Conservation (phyloP, 2,113 vertebrate genomes). For the Nibea albiflora region DNA sequence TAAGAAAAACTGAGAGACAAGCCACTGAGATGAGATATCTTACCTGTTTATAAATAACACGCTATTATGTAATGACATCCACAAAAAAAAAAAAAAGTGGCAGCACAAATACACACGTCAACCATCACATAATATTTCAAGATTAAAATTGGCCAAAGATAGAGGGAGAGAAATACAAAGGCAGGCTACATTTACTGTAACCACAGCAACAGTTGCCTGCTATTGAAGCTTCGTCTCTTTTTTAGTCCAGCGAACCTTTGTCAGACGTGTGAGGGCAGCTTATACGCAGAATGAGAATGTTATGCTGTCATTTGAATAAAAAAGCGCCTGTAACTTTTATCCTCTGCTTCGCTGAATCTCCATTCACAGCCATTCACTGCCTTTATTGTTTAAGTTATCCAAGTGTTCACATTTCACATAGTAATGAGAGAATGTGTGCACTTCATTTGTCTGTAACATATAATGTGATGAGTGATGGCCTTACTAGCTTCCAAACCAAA, state of each 20-base stretch:
- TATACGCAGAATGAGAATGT: not conserved
- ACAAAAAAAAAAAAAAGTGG: not conserved
- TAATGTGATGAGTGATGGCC: conserved; percentile 50
- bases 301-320: not conserved
- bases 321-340: conserved; percentile 1
- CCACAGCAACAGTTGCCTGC: conserved; percentile 23
- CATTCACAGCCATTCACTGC: not conserved
- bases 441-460: conserved; percentile 41
- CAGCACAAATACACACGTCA: not conserved
- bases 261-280: not conserved
- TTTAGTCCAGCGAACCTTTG: conserved; percentile 9
- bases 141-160: not conserved
- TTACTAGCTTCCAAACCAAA: conserved; percentile 33
- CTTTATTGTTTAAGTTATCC: not conserved
- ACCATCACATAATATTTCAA: conserved; percentile 1
- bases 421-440: conserved; percentile 20
- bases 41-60: not conserved
- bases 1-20: not conserved
- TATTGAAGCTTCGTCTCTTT: not conserved
- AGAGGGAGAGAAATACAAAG: not conserved
- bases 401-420: conserved; percentile 29
- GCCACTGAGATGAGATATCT: not conserved
- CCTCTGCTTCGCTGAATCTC: not conserved
- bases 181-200: conserved; percentile 12
- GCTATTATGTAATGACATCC: too few relatives aligned